These are phyloP conservation scores for Gastrophysa polygoni DNA, from an alignment of 2,888 invertebrate species.

Conservation along the genomic window DNA sequence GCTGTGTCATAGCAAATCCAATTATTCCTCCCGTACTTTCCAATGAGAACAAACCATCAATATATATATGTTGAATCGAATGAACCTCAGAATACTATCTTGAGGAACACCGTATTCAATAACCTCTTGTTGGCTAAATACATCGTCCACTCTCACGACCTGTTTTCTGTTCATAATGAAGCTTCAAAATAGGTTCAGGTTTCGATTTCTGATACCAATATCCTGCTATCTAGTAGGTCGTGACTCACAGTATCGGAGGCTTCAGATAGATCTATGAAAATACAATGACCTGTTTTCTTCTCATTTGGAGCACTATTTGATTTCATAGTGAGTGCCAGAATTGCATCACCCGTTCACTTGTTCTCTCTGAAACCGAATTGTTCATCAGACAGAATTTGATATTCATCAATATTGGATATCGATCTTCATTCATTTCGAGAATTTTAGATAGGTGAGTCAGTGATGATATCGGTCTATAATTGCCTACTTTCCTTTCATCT, in stretches of 20 bases:
- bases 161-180: too few relatives aligned
- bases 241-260: too few relatives aligned
- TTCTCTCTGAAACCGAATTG: neutral
- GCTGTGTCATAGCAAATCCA: constrained; percentile 15
- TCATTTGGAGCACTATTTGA: neutral
- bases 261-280: neutral
- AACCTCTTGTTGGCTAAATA: too few relatives aligned
- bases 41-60: constrained; percentile 4
- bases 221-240: too few relatives aligned
- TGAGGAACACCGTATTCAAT: constrained; percentile 8
- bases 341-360: neutral
- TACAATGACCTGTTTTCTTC: neutral
- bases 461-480: neutral
- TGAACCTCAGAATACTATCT: constrained; percentile 14
- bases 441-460: neutral
- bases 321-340: neutral
- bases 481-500: neutral
- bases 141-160: too few relatives aligned
- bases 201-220: too few relatives aligned
- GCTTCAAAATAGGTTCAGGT: too few relatives aligned
- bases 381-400: neutral
- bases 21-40: constrained; percentile 4
- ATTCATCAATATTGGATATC: neutral
- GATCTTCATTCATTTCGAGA: neutral
- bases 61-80: constrained; percentile 13